Conservation (phyloP, 1,140 invertebrate genomes). For the Euwallacea fornicatus region DNA sequence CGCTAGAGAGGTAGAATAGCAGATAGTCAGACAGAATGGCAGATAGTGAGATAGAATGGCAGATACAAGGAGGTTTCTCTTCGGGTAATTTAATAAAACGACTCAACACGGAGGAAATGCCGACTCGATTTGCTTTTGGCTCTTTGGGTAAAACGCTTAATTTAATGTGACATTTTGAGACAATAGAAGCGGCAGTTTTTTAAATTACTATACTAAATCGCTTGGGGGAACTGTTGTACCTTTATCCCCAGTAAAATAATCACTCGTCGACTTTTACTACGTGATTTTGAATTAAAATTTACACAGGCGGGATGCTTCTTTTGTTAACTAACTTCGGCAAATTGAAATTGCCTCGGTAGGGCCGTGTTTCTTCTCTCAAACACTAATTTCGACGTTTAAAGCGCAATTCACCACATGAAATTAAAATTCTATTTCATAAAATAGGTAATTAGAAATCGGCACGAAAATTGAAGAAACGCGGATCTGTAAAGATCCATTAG, state of each 20-base stretch:
- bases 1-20: neutral
- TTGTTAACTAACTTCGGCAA: constrained; percentile 29
- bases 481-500: constrained; percentile 44
- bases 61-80: neutral
- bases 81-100: constrained; percentile 16
- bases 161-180: constrained; percentile 34
- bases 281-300: constrained; percentile 39
- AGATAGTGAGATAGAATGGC: neutral
- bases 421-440: no score
- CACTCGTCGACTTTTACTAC: constrained; percentile 35
- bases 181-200: constrained; percentile 32
- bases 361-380: neutral
- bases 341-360: neutral
- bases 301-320: constrained; percentile 30
- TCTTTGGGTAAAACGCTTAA: constrained; percentile 28
- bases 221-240: constrained; percentile 29
- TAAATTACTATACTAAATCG: constrained; percentile 37
- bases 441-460: no score
- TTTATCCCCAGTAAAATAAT: constrained; percentile 20
- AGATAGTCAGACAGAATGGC: neutral
- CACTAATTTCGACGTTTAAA: no score
- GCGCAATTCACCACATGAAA: no score
- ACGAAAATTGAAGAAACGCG: no score
- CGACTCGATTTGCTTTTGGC: constrained; percentile 16
- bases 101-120: constrained; percentile 12